Evolutionary conservation across 2,888 invertebrate species (phyloP), one percentile per base, ranked within the genome.

Genomic region (Itoplectis maculator): DNA sequence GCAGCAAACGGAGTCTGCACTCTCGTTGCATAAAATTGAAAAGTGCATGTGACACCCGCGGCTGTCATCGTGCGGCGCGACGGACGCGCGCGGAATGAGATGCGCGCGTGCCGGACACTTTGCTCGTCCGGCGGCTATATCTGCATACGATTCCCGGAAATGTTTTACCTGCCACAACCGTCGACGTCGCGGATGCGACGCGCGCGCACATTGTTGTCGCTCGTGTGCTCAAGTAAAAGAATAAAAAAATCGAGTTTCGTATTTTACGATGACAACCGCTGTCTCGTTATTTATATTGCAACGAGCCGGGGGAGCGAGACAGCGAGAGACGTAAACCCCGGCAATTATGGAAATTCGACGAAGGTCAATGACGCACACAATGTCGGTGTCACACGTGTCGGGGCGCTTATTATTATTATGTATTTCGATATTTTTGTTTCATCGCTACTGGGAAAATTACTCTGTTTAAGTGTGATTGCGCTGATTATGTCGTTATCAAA

Each of bases 1-100:
- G 47, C 47, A 47, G 47, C 40, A n/a, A n/a, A n/a, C n/a, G n/a
- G n/a, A n/a, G 42, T n/a, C 49, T 20, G 15, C 47, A n/a, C 29
- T 76, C 37, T 66, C 59, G 51, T 72, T 76, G 66, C 65, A 72
- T 76, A 76, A 76, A 76, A 47, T n/a, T 66, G 18, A 66, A 47
- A 23, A 68, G 35, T 20, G 56, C 68, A 47, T 59, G 9, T 37
- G n/a, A 7, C 20, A 47, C 5, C n/a, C 47, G 45, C 37, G 5
- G 11, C 15, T 73, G 49, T 20, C 35, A 37, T 61, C 29, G 69
- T 54, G 11, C 37, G 37, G 37, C 7, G 9, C 6, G 4, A 51
- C 37, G 37, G 56, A 59, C 59, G 18, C 9, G 29, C 11, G 20
- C 35, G 20, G 54, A 51, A 51, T 20, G 15, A 40, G 35, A 68